Evolutionary conservation across 2,888 invertebrate species (phyloP), one percentile per base, ranked within the genome.

Genomic region (Balanococcus diminutus): DNA sequence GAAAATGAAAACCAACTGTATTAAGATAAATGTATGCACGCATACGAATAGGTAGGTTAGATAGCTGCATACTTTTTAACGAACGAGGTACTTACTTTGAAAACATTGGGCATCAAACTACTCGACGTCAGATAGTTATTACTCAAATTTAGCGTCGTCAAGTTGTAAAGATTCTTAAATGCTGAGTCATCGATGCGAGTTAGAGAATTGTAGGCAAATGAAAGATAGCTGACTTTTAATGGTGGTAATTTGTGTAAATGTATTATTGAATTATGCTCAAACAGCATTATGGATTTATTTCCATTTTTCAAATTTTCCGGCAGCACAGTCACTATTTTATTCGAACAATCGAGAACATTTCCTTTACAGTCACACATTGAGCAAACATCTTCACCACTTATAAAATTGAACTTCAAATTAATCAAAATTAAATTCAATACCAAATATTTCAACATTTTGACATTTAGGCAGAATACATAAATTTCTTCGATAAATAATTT

Each of bases 91-190:
- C 91, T 89, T 90, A 94, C 96, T 91, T 93, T 92, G 89, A 96
- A 95, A 11, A 93, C 92, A 86, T 93, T 91, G 0, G 94, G 94
- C 87, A 90, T 90, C 2, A 96, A 89, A 0, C 90, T 90, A 0
- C 92, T 92, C 0, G 92, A 90, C 0, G 92, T 92, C 28, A 96
- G 90, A 75, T 92, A 91, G 88, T 96, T 96, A 87, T 93, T 89
- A 86, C 94, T 94, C 87, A 96, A 90, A 89, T 95, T 94, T 79
- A 96, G 89, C 1, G 91, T 92, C 0, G 90, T 90, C 89, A 96
- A 91, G 79, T 92, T 91, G 79, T 92, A 92, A 9, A 96, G 89
- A 87, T 93, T 91, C 87, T 90, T 91, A 89, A 96, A 96, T 22
- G 93, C 93, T 0, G 90, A 91, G 16, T 91, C 90, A 6, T 92